Base-by-base conservation (phyloP, 1,140 invertebrate genomes). In the Drosophila navojoa region DNA sequence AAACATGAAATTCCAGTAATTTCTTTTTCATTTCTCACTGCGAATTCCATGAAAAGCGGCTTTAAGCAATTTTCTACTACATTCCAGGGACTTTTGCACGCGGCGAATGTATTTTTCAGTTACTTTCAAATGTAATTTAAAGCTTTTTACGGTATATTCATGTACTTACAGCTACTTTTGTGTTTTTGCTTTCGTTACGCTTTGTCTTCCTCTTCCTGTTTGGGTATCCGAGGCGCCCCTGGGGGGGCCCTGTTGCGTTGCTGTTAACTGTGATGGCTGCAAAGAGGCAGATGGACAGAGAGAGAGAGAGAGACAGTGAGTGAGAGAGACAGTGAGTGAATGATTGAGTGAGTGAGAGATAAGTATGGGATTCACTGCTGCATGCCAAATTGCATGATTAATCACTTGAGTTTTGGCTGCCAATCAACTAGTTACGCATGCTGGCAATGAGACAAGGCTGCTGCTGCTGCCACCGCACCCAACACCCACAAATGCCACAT, bases 381-480 rank as follows among this genome's bases (percentile, higher is more conserved):
- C 6, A 59, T 76, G 82, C 84, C 82, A 87, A 86, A 71, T 77
- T 76, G 64, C 71, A 87, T 86, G 82, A 86, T 82, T 86, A 87
- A 86, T 86, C 82, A 66, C 69, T 68, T 44, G 66, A 52, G 49
- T 55, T 73, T 86, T 86, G 82, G 62, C 59, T 19, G 81, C 64
- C 47, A 73, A 71, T 71, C 74, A 75, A 67, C 47, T 84, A 67
- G 35, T 59, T 58, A 50, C 47, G 44, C 40, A 76, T 32, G 32
- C 29, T 11, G 71, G 38, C 40, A 75, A 15, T 35, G 64, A 66
- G 53, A 55, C 58, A 67, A 58, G 40, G 25, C 53, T 52, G 62
- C 73, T 19, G 25, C 53, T 52, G 62, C 73, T 19, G 6, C 10
- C 32, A 19, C 13, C 4, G 6, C 52, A 38, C 3, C 5, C 52